phyloP scores from a whole-genome alignment of 1,140 invertebrate species.

The Sarcophaga peregrina region DNA sequence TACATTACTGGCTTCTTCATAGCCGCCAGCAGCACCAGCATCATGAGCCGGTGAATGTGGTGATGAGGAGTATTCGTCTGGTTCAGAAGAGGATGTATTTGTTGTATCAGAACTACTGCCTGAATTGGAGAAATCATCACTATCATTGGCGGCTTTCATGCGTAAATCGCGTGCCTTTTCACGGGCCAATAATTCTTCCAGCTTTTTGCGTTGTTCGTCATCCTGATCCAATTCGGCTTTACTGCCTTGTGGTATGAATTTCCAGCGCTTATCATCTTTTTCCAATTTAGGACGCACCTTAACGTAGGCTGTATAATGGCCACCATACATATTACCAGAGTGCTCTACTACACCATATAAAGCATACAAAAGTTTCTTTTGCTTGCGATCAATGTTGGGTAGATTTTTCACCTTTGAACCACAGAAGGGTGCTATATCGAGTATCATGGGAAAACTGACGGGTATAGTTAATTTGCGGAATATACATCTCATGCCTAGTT shows the following conservation, averaged over 20 bases:
- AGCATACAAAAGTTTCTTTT: conserved; percentile 83
- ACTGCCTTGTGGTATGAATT: conserved; percentile 74
- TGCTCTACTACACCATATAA: conserved; percentile 96
- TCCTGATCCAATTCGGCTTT: conserved; percentile 66
- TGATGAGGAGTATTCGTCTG: conserved; percentile 58
- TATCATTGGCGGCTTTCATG: conserved; percentile 62
- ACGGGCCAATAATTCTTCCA: conserved; percentile 59
- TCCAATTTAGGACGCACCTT: conserved; percentile 75
- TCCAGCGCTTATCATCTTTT: conserved; percentile 74
- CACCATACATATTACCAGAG: conserved; percentile 87
- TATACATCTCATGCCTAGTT: conserved; percentile 73
- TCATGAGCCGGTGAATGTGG: conserved; percentile 66
- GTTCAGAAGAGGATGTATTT: conserved; percentile 52
- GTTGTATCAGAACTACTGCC: conserved; percentile 68
- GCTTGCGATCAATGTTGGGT: conserved; percentile 72
- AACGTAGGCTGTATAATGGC: conserved; percentile 97
- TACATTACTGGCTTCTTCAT: conserved; percentile 61
- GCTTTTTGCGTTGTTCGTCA: conserved; percentile 59
- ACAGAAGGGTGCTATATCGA: conserved; percentile 93
- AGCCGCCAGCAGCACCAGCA: conserved; percentile 56
- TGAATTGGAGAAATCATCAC: conserved; percentile 68
- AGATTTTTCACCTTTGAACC: conserved; percentile 79
- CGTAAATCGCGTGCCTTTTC: conserved; percentile 64
- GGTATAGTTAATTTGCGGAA: conserved; percentile 84
- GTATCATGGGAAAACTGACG: conserved; percentile 86